Evolutionary conservation across 2,113 vertebrate genomes (phyloP).

Genomic region (Phyllopteryx taeniolatus): DNA sequence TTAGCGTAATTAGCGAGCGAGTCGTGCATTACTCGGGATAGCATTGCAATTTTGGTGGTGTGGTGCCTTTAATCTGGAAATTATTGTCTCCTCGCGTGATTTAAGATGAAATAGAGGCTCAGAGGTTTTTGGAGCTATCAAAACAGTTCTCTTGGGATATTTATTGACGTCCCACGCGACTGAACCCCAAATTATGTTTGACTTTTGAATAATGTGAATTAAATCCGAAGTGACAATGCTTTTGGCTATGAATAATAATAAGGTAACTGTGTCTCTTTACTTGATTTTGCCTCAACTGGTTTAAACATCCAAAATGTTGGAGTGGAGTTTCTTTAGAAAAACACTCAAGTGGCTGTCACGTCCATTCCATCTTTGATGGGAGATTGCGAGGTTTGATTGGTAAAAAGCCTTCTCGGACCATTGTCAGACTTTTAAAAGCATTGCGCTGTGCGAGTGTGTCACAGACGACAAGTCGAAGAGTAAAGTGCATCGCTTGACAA

Average conservation of each 20-base stretch:
- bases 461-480: background rate
- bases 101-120: background rate
- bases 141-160: no score
- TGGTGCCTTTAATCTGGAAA: background rate
- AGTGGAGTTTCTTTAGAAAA: slow-evolving; percentile 18
- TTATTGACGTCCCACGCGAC: background rate
- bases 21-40: slow-evolving; percentile 26
- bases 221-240: background rate
- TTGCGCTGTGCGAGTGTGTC: background rate
- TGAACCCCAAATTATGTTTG: background rate
- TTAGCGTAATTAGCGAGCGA: slow-evolving; percentile 41
- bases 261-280: no score
- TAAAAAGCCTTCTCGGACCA: slow-evolving; percentile 20
- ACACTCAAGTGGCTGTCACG: slow-evolving; percentile 21
- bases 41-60: slow-evolving; percentile 6
- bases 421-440: slow-evolving; percentile 9
- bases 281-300: no score
- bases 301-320: background rate
- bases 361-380: slow-evolving; percentile 14
- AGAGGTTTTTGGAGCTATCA: background rate
- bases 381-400: slow-evolving; percentile 32
- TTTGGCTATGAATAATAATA: no score
- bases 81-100: background rate
- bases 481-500: background rate
- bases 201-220: background rate